These are phyloP conservation scores for Microctonus hyperodae DNA, from an alignment of 2,888 invertebrate species.

Conservation along the genomic window DNA sequence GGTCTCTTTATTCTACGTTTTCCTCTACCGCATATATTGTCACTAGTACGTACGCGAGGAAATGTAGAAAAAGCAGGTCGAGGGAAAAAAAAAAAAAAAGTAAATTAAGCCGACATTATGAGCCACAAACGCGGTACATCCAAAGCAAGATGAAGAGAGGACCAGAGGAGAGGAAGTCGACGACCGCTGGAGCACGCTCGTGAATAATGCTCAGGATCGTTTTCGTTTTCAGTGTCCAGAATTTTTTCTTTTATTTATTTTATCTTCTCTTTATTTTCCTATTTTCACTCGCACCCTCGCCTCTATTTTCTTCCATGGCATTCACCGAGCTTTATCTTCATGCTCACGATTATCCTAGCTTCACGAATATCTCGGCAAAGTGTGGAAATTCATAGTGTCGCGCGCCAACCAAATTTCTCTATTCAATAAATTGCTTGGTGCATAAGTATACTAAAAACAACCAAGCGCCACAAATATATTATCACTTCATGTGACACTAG, in stretches of 20 bases:
- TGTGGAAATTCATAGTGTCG: slow-evolving; percentile 35
- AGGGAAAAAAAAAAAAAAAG: neutral
- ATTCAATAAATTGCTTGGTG: slow-evolving; percentile 21
- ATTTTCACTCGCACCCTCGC: slow-evolving; percentile 10
- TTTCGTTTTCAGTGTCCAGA: slow-evolving; percentile 19
- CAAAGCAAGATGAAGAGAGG: neutral
- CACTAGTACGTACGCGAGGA: neutral
- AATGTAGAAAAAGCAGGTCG: slow-evolving; percentile 7
- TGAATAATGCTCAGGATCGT: slow-evolving; percentile 28
- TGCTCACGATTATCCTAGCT: neutral
- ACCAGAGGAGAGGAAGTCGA: neutral
- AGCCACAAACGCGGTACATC: slow-evolving; percentile 31
- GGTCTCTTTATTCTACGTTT: neutral
- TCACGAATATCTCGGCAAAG: slow-evolving; percentile 25
- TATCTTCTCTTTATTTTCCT: neutral
- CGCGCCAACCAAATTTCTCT: slow-evolving; percentile 17
- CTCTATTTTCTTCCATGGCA: neutral
- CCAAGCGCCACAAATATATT: neutral
- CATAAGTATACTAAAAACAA: neutral
- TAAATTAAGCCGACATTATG: slow-evolving; percentile 24
- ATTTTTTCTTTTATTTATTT: slow-evolving; percentile 4
- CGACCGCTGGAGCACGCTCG: slow-evolving; percentile 23
- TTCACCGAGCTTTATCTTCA: slow-evolving; percentile 11
- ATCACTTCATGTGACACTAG: neutral
- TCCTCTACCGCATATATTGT: neutral